phyloP scores from a whole-genome alignment of 1,140 invertebrate genomes.

The Phortica variegata region DNA sequence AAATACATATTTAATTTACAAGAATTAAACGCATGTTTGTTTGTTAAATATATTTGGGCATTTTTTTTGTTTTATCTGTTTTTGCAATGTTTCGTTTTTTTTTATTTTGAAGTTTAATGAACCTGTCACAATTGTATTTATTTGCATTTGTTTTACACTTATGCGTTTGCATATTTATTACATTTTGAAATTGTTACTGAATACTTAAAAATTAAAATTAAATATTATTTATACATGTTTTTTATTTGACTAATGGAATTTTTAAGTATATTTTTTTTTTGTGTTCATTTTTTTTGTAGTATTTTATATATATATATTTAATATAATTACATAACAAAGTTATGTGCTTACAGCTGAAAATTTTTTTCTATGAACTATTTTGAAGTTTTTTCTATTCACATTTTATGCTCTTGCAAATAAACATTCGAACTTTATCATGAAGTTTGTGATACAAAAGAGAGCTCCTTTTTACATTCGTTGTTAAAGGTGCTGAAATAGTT shows the following conservation, averaged over 20 bases:
- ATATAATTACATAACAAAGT: slow-evolving; percentile 45
- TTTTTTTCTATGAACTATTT: no score
- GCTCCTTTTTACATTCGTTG: no score
- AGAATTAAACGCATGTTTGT: slow-evolving; percentile 30
- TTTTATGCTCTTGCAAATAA: no score
- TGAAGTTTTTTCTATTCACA: no score
- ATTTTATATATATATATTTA: slow-evolving; percentile 16
- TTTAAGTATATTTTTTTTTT: slow-evolving; percentile 23
- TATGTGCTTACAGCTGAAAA: slow-evolving; percentile 42
- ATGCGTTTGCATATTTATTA: slow-evolving; percentile 47
- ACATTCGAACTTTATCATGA: no score
- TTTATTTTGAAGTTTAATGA: slow-evolving; percentile 9
- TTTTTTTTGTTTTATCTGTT: slow-evolving; percentile 22
- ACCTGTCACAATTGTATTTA: slow-evolving; percentile 26
- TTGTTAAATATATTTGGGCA: no score
- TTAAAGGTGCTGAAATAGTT: no score
- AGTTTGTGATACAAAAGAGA: no score
- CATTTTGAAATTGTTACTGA: slow-evolving; percentile 39
- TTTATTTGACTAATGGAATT: slow-evolving; percentile 37
- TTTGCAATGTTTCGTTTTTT: slow-evolving; percentile 15
- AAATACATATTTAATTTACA: slow-evolving; percentile 11
- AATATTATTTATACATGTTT: slow-evolving; percentile 19
- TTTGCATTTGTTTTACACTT: slow-evolving; percentile 12
- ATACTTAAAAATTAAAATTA: slow-evolving; percentile 28
- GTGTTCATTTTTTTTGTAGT: slow-evolving; percentile 7